A percentile compares a stretch with the other conserved stretches of the same genome.
Evolutionary conservation across 1,140 invertebrate species (phyloP).

Genomic region (Pomacea maculata): DNA sequence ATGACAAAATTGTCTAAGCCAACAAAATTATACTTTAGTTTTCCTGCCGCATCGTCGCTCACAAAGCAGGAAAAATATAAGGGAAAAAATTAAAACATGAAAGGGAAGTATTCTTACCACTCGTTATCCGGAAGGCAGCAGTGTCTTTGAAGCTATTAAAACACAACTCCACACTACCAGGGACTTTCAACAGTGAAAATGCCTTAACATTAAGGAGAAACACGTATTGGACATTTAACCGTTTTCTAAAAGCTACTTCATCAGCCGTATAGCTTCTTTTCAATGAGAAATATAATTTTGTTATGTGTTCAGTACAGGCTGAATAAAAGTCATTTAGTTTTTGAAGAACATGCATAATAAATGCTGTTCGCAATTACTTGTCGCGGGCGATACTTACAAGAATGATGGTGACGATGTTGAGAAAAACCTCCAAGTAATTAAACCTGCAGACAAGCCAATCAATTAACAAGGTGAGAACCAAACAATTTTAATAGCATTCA

Average conservation of each 20-base stretch:
- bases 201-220: no score
- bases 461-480: neutral
- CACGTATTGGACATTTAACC: no score
- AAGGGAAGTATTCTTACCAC: neutral
- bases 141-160: neutral
- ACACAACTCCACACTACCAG: no score
- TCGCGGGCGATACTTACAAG: constrained; percentile 33
- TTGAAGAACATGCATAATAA: no score
- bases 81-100: neutral
- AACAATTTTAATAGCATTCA: neutral
- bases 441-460: constrained; percentile 33
- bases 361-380: neutral
- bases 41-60: no score
- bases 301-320: no score
- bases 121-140: neutral
- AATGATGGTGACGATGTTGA: constrained; percentile 38
- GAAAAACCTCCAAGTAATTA: constrained; percentile 43
- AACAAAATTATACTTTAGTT: neutral
- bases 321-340: no score
- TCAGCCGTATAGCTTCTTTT: no score
- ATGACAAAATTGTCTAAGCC: neutral
- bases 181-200: no score
- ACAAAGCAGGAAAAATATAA: neutral
- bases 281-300: no score
- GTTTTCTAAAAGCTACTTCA: no score